Base-by-base conservation (phyloP, 2,888 invertebrate genomes). In the Creontiades dilutus region DNA sequence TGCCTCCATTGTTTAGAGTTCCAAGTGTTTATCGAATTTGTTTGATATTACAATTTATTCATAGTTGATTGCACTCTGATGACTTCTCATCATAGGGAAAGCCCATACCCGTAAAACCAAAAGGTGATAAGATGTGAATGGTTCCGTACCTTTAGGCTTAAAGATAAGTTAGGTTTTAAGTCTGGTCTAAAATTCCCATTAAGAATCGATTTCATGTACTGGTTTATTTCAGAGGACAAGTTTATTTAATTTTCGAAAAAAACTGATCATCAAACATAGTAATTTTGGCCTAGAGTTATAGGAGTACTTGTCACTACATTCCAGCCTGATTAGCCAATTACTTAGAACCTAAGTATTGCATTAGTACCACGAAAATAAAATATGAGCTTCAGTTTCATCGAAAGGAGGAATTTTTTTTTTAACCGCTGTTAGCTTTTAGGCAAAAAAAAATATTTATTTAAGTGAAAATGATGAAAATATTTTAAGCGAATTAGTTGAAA, bases 271-370 rank as follows among this genome's bases (percentile, higher is more conserved):
- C 78, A 78, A 52, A 23, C 23, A 52, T 82, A 82, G 47, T 23
- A 11, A 27, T 82, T 82, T 82, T 82, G 27, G 82, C 27, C 19
- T 82, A 47, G 47, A 48, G 52, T 27, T 14, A 52, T 82, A 82
- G 82, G 19, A 23, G 19, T 52, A 82, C 52, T 52, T 23, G 52
- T 52, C 82, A 82, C 52, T 68, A 52, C 37, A 82, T 82, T 82
- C 82, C 82, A 82, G 82, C 82, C 82, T 82, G 82, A 52, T 82
- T 82, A 82, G 82, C 82, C 82, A 82, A 82, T 82, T 82, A 82
- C 14, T 52, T 52, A 82, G 82, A 47, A 82, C 82, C 82, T 82
- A 81, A 81, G 81, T 19, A 52, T 48, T 52, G 82, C 82, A 82
- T 68, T 68, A 68, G 68, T 68, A 23, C n/a, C 68, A 68, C 68